phyloP scores from a whole-genome alignment of 2,797 vertebrate species.

The Megaceryle alcyon region DNA sequence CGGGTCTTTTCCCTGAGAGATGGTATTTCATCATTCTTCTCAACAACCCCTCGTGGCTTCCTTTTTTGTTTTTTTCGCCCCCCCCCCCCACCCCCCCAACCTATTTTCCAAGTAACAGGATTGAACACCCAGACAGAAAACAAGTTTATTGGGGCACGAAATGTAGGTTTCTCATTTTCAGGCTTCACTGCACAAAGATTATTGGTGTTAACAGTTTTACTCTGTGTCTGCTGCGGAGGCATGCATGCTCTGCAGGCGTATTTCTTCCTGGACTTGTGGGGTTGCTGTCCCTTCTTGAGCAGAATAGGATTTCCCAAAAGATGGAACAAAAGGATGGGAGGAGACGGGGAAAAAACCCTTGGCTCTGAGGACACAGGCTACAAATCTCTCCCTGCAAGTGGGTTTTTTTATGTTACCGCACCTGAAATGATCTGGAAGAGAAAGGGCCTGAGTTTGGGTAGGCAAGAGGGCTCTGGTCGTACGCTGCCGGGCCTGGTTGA shows the following conservation, averaged over 20 bases:
- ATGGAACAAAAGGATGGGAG: background rate
- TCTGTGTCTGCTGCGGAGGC: background rate
- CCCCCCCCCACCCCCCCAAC: too few species aligned
- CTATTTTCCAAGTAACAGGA: background rate
- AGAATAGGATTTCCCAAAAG: background rate
- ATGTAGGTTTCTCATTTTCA: background rate
- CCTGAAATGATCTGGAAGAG: background rate
- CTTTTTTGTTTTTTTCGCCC: too few species aligned
- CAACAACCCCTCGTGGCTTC: too few species aligned
- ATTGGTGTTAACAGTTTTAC: background rate
- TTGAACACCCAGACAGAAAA: background rate
- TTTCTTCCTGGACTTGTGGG: background rate
- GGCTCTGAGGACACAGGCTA: background rate
- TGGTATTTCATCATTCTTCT: too few species aligned
- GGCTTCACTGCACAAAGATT: background rate
- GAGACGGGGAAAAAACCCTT: background rate
- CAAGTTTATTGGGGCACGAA: constrained; percentile 43
- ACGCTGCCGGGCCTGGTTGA: background rate
- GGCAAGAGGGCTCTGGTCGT: background rate
- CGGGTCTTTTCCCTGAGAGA: too few species aligned
- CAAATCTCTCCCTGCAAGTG: background rate
- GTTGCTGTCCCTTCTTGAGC: background rate
- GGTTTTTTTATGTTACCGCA: background rate
- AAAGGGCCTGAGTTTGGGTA: background rate
- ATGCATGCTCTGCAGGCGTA: background rate